These are phyloP conservation scores for Petrolisthes cinctipes DNA, from an alignment of 2,888 invertebrate species.

Conservation along the genomic window DNA sequence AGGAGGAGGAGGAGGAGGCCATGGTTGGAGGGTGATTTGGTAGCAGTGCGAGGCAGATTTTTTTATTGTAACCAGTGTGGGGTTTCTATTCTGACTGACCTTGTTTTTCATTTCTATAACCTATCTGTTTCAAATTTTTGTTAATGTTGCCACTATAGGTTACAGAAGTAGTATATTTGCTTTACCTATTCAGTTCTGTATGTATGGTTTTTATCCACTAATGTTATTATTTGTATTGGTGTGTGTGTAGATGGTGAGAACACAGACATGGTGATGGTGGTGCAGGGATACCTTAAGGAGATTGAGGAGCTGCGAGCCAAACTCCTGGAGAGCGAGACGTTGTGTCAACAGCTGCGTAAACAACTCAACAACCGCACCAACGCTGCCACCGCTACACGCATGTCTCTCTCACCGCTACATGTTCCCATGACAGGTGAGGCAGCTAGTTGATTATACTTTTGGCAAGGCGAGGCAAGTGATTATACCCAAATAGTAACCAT, in stretches of 20 bases:
- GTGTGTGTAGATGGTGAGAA: conserved; percentile 70
- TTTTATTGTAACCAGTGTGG: too few species aligned
- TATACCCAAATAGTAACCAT: too few species aligned
- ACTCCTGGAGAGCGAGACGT: conserved; percentile 87
- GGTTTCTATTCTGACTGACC: too few species aligned
- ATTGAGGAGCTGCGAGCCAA: conserved; percentile 91
- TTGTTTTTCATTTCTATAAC: too few species aligned
- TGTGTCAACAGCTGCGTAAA: conserved; percentile 80
- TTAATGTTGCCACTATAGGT: too few species aligned
- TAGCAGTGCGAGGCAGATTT: background rate
- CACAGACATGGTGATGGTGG: conserved; percentile 76
- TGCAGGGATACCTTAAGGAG: conserved; percentile 88
- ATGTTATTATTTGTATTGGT: too few species aligned
- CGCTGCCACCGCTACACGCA: conserved; percentile 57
- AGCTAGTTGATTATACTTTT: background rate
- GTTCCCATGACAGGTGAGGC: conserved; percentile 61
- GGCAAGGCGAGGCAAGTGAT: background rate
- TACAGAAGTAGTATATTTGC: too few species aligned
- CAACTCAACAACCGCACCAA: conserved; percentile 67
- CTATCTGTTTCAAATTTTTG: too few species aligned
- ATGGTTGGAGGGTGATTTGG: background rate
- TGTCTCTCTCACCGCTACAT: conserved; percentile 66
- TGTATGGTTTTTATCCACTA: too few species aligned
- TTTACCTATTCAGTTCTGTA: too few species aligned
- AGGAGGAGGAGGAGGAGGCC: background rate